phyloP scores from a whole-genome alignment of 2,888 invertebrate genomes.

The Aleiodes testaceus region DNA sequence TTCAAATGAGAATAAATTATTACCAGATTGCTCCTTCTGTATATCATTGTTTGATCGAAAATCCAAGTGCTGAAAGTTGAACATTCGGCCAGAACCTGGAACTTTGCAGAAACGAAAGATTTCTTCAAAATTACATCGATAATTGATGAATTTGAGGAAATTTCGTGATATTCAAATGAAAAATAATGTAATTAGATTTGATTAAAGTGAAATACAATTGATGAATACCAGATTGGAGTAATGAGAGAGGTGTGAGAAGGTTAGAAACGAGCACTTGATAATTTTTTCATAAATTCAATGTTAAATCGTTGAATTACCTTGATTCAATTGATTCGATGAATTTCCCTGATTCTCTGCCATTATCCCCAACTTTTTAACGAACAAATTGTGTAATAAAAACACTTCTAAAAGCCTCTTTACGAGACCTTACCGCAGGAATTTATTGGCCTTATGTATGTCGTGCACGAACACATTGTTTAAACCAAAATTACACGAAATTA shows the following conservation, averaged over 20 bases:
- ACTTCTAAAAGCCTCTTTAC: constrained; percentile 57
- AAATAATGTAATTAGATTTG: no score
- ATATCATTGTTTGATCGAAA: constrained; percentile 69
- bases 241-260: constrained; percentile 31
- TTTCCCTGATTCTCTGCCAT: constrained; percentile 85
- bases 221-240: constrained; percentile 8
- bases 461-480: constrained; percentile 11
- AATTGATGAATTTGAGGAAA: no score
- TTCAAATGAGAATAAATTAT: not conserved
- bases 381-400: constrained; percentile 21
- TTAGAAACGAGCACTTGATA: constrained; percentile 39
- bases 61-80: constrained; percentile 68
- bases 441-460: constrained; percentile 59
- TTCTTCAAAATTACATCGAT: not conserved
- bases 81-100: constrained; percentile 65
- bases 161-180: no score
- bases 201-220: not conserved
- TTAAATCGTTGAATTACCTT: constrained; percentile 57
- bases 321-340: constrained; percentile 79
- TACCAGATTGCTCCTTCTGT: constrained; percentile 70
- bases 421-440: constrained; percentile 65
- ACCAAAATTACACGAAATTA: no score
- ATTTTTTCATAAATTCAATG: constrained; percentile 17
- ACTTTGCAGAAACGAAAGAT: constrained; percentile 17
- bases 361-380: constrained; percentile 62